phyloP scores from a whole-genome alignment of 2,888 invertebrate species.

The Pterostichus madidus region DNA sequence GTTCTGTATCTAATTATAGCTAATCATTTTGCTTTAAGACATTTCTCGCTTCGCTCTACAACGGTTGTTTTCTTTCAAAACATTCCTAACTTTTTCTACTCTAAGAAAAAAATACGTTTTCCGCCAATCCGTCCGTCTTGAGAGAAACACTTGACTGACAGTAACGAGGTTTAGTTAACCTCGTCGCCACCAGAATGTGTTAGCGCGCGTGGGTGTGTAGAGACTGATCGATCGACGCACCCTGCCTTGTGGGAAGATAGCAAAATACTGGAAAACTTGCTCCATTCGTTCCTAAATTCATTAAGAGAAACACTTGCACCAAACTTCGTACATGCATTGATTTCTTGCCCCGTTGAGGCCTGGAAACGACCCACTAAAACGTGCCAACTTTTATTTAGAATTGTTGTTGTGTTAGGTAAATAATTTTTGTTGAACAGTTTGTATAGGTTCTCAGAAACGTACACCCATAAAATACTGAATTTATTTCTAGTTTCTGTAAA shows the following conservation, averaged over 20 bases:
- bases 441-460: constrained; percentile 33
- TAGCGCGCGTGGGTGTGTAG: constrained; percentile 20
- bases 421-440: constrained; percentile 27
- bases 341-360: constrained; percentile 53
- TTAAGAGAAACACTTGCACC: constrained; percentile 62
- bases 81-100: constrained; percentile 57
- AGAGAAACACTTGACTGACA: constrained; percentile 64
- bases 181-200: constrained; percentile 59
- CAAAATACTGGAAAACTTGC: constrained; percentile 63
- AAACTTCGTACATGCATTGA: constrained; percentile 64
- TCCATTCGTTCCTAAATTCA: constrained; percentile 62
- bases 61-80: constrained; percentile 60
- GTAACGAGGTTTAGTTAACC: constrained; percentile 66
- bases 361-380: constrained; percentile 9
- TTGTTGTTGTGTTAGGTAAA: constrained; percentile 51
- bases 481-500: constrained; percentile 17
- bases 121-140: constrained; percentile 61
- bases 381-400: constrained; percentile 57
- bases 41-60: constrained; percentile 45
- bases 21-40: constrained; percentile 61
- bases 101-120: constrained; percentile 56
- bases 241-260: constrained; percentile 23
- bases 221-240: constrained; percentile 32
- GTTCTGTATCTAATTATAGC: constrained; percentile 59
- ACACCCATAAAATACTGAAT: constrained; percentile 26